Conservation (phyloP, 2,797 vertebrate species). For the Pempheris klunzingeri region DNA sequence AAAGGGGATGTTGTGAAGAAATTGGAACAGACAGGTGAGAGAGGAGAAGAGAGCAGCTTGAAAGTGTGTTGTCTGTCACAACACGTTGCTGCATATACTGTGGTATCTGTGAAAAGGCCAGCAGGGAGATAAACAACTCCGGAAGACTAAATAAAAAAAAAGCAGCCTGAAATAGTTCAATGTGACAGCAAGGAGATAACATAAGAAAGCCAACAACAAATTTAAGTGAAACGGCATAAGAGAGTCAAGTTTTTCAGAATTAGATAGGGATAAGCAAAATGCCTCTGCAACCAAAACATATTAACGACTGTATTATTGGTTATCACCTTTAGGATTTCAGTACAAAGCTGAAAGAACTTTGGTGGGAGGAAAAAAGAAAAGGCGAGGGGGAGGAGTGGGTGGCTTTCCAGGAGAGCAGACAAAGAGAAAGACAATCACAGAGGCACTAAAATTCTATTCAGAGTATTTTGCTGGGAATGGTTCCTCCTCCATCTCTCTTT, state of each 20-base stretch:
- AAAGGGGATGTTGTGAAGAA: constrained; percentile 42
- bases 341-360: constrained; percentile 39
- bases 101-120: constrained; percentile 51
- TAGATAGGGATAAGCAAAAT: constrained; percentile 7
- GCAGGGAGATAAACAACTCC: constrained; percentile 51
- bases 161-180: constrained; percentile 35
- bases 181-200: constrained; percentile 25
- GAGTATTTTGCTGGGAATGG: constrained; percentile 61
- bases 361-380: constrained; percentile 36
- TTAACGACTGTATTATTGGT: constrained; percentile 23
- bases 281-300: constrained; percentile 23
- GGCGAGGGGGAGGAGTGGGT: constrained; percentile 47
- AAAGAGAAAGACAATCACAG: constrained; percentile 76
- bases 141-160: constrained; percentile 33
- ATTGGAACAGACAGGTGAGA: constrained; percentile 42
- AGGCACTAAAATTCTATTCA: constrained; percentile 70
- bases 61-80: constrained; percentile 55
- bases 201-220: constrained; percentile 18
- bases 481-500: constrained; percentile 40
- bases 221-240: constrained; percentile 13
- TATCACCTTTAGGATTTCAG: constrained; percentile 38
- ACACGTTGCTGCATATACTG: constrained; percentile 28
- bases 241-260: constrained; percentile 2
- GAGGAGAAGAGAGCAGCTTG: constrained; percentile 36
- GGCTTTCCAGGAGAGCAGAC: constrained; percentile 67